Percentiles rank a stretch among this genome's conserved stretches.
Evolutionary conservation across 2,797 vertebrate genomes (phyloP).

Genomic region (Trachurus trachurus): DNA sequence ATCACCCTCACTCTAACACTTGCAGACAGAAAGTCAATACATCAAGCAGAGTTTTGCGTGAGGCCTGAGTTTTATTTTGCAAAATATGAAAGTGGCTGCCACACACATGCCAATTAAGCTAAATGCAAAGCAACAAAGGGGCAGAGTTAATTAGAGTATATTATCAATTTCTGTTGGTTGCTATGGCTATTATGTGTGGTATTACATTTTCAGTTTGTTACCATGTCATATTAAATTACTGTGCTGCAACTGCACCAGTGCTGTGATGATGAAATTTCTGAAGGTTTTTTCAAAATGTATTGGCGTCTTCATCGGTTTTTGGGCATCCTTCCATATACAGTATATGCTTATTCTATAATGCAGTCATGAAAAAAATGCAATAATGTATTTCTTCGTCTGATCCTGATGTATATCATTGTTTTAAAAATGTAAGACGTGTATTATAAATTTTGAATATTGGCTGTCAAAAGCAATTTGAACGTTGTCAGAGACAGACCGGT

Average conservation of each 20-base stretch:
- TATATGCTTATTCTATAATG: background rate
- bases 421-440: slow-evolving; percentile 3
- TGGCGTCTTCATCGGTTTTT: slow-evolving; percentile 7
- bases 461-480: slow-evolving; percentile 12
- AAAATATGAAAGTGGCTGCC: slow-evolving; percentile 26
- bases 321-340: background rate
- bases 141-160: slow-evolving; percentile 16
- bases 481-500: slow-evolving; percentile 1
- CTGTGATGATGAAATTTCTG: slow-evolving; percentile 13
- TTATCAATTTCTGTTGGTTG: slow-evolving; percentile 15
- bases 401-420: background rate
- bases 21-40: slow-evolving; percentile 62
- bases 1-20: slow-evolving; percentile 52
- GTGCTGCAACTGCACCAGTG: background rate
- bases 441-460: slow-evolving; percentile 8
- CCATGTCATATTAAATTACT: background rate
- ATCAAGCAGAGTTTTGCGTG: slow-evolving; percentile 36
- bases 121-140: background rate
- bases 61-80: slow-evolving; percentile 43
- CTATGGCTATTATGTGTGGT: background rate
- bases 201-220: background rate
- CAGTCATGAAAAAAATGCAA: background rate
- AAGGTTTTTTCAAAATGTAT: background rate
- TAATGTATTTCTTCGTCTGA: background rate
- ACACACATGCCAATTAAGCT: slow-evolving; percentile 15